Percentiles rank a stretch among this genome's conserved stretches.
Evolutionary conservation across 1,140 invertebrate genomes (phyloP).

Genomic region (Brachystomella parvula): DNA sequence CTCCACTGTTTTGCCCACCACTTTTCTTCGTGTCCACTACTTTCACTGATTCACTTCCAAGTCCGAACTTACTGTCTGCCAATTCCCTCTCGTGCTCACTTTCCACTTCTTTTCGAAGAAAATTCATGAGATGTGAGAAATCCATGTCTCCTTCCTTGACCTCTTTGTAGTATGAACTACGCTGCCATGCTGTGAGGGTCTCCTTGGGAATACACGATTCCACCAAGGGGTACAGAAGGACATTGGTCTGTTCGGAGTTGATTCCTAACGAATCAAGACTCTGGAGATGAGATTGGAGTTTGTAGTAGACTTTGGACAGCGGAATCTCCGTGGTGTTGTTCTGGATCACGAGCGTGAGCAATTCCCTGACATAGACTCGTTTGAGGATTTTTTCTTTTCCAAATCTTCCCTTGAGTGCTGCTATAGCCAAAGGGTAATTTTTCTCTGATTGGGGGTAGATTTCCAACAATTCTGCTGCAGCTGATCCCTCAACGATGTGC

Average conservation of each 20-base stretch:
- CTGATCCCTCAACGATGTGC: not conserved
- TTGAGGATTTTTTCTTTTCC: constrained; percentile 1
- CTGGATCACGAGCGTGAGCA: constrained; percentile 6
- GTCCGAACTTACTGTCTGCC: not conserved
- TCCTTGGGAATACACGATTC: constrained; percentile 40
- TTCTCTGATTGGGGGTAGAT: not conserved
- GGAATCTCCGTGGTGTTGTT: not conserved
- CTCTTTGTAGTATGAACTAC: not conserved
- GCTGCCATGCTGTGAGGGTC: constrained; percentile 38
- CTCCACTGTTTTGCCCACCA: not conserved
- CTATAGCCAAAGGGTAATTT: constrained; percentile 16
- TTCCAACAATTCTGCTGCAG: constrained; percentile 11
- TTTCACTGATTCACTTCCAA: not conserved
- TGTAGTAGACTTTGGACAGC: not conserved
- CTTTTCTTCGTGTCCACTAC: not conserved
- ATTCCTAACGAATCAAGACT: constrained; percentile 4
- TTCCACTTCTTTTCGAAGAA: constrained; percentile 6
- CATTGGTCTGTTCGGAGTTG: not conserved
- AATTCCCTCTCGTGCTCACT: not conserved
- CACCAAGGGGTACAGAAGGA: constrained; percentile 22
- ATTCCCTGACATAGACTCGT: constrained; percentile 14
- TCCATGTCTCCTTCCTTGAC: not conserved
- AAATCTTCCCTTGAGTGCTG: constrained; percentile 3
- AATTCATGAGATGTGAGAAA: not conserved
- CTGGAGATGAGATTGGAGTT: constrained; percentile 11